These are phyloP conservation scores for Periparus ater DNA, from an alignment of 2,797 vertebrate genomes.

Conservation along the genomic window DNA sequence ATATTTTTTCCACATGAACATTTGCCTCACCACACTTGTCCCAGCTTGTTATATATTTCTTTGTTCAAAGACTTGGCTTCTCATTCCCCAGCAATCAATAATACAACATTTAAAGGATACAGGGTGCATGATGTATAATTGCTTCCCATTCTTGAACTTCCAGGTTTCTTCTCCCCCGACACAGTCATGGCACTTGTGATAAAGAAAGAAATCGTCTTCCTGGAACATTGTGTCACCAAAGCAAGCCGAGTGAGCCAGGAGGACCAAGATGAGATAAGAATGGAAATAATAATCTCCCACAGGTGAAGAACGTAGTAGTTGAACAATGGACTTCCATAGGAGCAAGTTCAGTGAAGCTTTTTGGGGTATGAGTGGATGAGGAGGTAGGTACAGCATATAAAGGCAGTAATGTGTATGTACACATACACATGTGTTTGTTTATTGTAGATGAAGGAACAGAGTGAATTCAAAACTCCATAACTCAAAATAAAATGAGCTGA, in stretches of 20 bases:
- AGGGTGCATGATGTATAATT: conserved; percentile 24
- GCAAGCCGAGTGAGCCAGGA: neutral
- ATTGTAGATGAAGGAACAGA: conserved; percentile 36
- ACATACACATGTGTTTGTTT: conserved; percentile 24
- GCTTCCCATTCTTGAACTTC: conserved; percentile 21
- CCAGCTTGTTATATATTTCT: conserved; percentile 58
- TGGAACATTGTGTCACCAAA: neutral
- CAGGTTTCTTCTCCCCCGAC: neutral
- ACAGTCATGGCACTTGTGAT: neutral
- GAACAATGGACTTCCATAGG: neutral
- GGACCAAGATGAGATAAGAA: neutral
- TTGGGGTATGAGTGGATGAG: neutral
- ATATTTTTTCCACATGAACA: conserved; percentile 68
- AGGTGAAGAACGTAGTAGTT: neutral
- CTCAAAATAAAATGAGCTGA: conserved; percentile 51
- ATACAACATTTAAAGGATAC: conserved; percentile 54
- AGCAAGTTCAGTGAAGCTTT: neutral
- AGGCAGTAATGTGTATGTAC: neutral
- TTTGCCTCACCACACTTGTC: conserved; percentile 64
- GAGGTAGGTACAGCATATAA: neutral
- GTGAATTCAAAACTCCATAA: conserved; percentile 29
- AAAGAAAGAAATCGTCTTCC: conserved; percentile 1
- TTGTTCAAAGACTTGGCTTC: conserved; percentile 65
- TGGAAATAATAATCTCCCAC: neutral
- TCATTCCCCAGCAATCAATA: conserved; percentile 38